Base-by-base conservation (phyloP, 2,113 vertebrate species). In the Plecotus auritus region DNA sequence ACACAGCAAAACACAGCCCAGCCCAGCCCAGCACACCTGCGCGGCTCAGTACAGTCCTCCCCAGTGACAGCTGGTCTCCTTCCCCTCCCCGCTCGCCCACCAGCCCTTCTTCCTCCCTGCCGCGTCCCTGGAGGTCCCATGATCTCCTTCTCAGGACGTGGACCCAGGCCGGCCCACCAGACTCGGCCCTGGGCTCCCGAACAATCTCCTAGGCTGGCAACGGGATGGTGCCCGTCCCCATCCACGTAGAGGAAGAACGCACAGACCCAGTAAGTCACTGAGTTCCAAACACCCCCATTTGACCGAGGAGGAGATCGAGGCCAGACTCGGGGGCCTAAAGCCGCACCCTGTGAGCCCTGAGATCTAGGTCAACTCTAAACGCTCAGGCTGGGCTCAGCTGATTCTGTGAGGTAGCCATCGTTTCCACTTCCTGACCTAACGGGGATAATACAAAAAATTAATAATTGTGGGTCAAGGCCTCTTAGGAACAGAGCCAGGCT, bases 111-210 rank as follows among this genome's bases (percentile, higher is more conserved):
- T 73, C 56, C 35, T 32, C 56, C 26, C 26, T 66, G 7, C 32
- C 56, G 26, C 10, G 11, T 10, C n/a, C n/a, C n/a, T n/a, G n/a
- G n/a, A n/a, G n/a, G n/a, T n/a, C 56, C 23, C 14, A 0, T 2
- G 28, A 35, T 14, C 66, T 18, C 7, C 66, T 17, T 3, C 30
- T 45, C 26, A 42, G 5, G 37, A 14, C 30, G 5, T 0, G 9
- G 30, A 70, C 64, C 17, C 28, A 1, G 30, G 37, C 78, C 89
- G n/a, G 49, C 30, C 76, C 49, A 35, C 7, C n/a, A n/a, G 45
- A 13, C 88, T 22, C 2, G 32, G 32, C 28, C 88, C 30, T 1
- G 3, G 30, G 30, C 6, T 56, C 88, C 32, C 28, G 20, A 8
- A 9, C 9, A 7, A 22, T 83, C 56, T 20, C 11, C 0, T 16